A percentile compares a stretch with the other conserved stretches of the same genome.
phyloP scores from a whole-genome alignment of 2,113 vertebrate species.

The Neolamprologus sp. region DNA sequence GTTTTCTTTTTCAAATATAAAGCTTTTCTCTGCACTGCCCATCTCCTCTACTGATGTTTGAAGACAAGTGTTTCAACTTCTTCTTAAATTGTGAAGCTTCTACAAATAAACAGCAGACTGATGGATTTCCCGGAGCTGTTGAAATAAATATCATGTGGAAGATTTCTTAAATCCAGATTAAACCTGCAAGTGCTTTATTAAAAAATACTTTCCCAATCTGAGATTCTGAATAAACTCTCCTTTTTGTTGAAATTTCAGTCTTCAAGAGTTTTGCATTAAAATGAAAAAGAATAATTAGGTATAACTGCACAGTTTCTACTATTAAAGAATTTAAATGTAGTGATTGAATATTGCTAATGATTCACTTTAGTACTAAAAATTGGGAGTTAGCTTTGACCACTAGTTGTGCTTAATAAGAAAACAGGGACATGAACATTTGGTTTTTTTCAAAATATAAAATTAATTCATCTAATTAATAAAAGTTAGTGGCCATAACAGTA shows the following conservation, averaged over 20 bases:
- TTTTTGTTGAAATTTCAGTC: not conserved
- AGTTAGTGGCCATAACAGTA: not conserved
- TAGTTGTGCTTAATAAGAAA: not conserved
- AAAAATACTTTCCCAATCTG: not conserved
- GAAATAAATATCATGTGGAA: not conserved
- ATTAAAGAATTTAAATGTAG: not conserved
- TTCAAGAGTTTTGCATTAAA: not conserved
- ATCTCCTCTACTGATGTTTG: not conserved
- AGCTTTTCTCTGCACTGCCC: accelerated
- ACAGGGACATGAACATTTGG: not conserved
- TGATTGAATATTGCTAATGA: not conserved
- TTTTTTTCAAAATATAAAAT: not conserved
- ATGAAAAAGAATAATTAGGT: not conserved
- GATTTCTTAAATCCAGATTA: not conserved
- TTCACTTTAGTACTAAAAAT: not conserved
- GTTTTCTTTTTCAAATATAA: not conserved
- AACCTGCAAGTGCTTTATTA: not conserved
- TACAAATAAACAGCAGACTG: not conserved
- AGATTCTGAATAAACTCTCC: accelerated
- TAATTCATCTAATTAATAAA: not conserved
- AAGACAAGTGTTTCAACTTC: accelerated
- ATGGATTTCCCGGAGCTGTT: accelerated
- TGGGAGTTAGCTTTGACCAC: accelerated
- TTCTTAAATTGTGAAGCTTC: not conserved
- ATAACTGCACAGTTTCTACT: not conserved